Percentiles rank a stretch among this genome's conserved stretches.
Evolutionary conservation across 2,888 invertebrate species (phyloP).

Genomic region (Sycophila texana): DNA sequence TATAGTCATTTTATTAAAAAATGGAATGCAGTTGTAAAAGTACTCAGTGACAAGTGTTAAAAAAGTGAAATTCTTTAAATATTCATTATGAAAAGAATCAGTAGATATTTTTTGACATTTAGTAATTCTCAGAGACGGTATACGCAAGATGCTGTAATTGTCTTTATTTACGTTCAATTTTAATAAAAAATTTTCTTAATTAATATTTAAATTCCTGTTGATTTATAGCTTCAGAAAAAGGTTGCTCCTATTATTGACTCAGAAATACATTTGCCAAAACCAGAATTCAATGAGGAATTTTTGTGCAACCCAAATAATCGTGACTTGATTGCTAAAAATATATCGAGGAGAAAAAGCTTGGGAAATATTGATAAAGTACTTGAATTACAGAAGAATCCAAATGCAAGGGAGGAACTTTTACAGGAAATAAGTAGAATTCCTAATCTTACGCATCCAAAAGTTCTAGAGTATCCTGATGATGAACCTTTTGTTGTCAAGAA

Average conservation of each 20-base stretch:
- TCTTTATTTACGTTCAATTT: conserved; percentile 7
- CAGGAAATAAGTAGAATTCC: conserved; percentile 83
- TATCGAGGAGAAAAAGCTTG: conserved; percentile 81
- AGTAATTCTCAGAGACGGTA: conserved; percentile 53
- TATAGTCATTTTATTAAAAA: too few species aligned
- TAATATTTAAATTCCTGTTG: conserved; percentile 25
- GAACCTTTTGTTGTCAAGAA: conserved; percentile 79
- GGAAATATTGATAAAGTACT: conserved; percentile 81
- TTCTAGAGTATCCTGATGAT: conserved; percentile 78
- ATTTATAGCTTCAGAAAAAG: conserved; percentile 55
- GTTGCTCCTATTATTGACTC: conserved; percentile 19
- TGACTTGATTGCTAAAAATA: conserved; percentile 81
- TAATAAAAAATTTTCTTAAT: not conserved
- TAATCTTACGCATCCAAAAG: conserved; percentile 84
- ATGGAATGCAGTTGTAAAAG: too few species aligned
- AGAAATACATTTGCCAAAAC: conserved; percentile 64
- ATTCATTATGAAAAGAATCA: conserved; percentile 57
- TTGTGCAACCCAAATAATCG: conserved; percentile 80
- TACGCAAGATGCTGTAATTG: conserved; percentile 48
- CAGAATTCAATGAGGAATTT: conserved; percentile 80
- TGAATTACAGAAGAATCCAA: conserved; percentile 75
- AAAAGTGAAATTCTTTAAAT: too few species aligned
- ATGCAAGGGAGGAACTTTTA: conserved; percentile 74
- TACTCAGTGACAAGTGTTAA: too few species aligned
- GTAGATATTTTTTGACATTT: conserved; percentile 45